phyloP scores from a whole-genome alignment of 1,140 invertebrate species.

The Melanaphis sacchari region DNA sequence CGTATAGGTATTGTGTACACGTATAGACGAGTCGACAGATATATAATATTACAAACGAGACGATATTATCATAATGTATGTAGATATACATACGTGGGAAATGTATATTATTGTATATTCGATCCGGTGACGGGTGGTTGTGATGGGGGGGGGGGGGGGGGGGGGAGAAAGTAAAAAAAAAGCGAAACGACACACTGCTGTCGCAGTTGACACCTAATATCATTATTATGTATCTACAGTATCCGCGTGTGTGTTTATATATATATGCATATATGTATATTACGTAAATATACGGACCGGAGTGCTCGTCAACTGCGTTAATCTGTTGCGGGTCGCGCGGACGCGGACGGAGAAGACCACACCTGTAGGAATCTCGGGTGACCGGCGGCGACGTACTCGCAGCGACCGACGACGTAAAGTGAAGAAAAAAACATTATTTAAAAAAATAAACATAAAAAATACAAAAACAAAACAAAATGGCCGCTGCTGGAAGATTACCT shows the following conservation, averaged over 20 bases:
- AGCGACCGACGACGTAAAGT: neutral
- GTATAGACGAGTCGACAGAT: neutral
- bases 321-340: neutral
- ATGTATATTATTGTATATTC: neutral
- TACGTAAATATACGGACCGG: neutral
- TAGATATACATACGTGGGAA: neutral
- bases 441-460: neutral
- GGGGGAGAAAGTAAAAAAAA: neutral
- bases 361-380: slow-evolving; percentile 53
- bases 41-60: slow-evolving; percentile 9
- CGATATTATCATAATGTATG: neutral
- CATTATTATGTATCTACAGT: neutral
- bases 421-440: neutral
- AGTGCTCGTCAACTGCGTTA: slow-evolving; percentile 31
- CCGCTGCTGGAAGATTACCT: slow-evolving; percentile 28
- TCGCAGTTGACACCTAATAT: slow-evolving; percentile 44
- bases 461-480: slow-evolving; percentile 33
- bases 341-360: slow-evolving; percentile 26
- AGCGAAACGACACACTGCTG: neutral
- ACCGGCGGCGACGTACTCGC: neutral
- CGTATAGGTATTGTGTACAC: neutral
- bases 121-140: too few relatives aligned
- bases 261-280: neutral
- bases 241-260: neutral
- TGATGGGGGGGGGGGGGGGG: neutral